phyloP scores from a whole-genome alignment of 2,113 vertebrate species.

The Cavia aperea region DNA sequence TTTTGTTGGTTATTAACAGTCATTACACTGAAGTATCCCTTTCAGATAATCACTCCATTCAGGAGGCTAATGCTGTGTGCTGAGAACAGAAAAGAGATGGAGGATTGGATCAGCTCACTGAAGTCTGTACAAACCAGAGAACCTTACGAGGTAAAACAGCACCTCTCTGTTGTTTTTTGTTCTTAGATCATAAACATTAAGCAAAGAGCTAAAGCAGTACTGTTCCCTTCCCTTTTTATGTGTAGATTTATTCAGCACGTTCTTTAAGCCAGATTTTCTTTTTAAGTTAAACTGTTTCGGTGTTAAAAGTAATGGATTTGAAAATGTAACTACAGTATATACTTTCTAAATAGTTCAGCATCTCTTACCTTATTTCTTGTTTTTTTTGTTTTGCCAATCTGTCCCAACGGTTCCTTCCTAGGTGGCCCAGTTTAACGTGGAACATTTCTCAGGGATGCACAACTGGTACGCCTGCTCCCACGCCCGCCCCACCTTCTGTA shows the following conservation, averaged over 20 bases:
- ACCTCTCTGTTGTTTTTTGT: not conserved
- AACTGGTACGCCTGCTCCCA: slow-evolving; percentile 99
- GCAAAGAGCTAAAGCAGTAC: not conserved
- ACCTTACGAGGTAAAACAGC: slow-evolving; percentile 91
- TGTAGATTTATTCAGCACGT: not conserved
- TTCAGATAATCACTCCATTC: slow-evolving; percentile 91
- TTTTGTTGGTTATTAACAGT: slow-evolving; percentile 23
- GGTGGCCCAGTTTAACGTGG: slow-evolving; percentile 99
- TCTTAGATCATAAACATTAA: not conserved
- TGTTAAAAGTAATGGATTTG: slow-evolving; percentile 50
- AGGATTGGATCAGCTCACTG: slow-evolving; percentile 92
- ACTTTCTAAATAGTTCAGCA: slow-evolving; percentile 16
- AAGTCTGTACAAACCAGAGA: slow-evolving; percentile 95
- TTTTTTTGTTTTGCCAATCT: slow-evolving; percentile 77
- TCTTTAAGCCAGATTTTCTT: not conserved
- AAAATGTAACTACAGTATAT: not conserved
- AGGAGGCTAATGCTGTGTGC: slow-evolving; percentile 89
- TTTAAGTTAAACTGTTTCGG: not conserved
- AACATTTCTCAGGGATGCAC: slow-evolving; percentile 99
- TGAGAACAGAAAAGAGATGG: slow-evolving; percentile 93
- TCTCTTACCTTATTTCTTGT: slow-evolving; percentile 49
- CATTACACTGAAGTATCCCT: slow-evolving; percentile 55
- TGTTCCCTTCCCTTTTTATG: not conserved
- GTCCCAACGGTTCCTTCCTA: slow-evolving; percentile 84
- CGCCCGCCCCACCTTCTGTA: slow-evolving; percentile 97